Base-by-base conservation (phyloP, 2,113 vertebrate genomes). In the Recurvirostra avosetta region DNA sequence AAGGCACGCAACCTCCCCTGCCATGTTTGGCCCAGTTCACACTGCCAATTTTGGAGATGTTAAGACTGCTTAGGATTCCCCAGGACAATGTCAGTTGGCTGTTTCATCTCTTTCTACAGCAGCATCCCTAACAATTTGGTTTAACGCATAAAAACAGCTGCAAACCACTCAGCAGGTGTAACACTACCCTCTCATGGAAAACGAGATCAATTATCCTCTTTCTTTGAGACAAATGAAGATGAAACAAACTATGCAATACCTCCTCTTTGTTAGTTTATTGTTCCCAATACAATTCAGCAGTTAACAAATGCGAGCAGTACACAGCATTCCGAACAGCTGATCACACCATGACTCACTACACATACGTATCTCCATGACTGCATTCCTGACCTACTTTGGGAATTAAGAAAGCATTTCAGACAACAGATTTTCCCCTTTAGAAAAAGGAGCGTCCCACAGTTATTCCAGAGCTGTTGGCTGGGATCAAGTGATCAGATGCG, bases 321-420 rank as follows among this genome's bases (percentile, higher is more conserved):
- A 8, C 22, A 81, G 84, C 94, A 92, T 92, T 92, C 95, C 77
- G 88, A 68, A 26, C 45, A 93, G 70, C 72, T 92, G 92, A 88
- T 32, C 63, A 19, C 61, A 59, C 63, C 3, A 0, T 78, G 91
- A 92, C 72, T 94, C 86, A 15, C 53, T 43, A 16, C 82, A 55
- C 49, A 50, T 5, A 19, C 15, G 1, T 11, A 45, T 30, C 52
- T 50, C 67, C 8, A 1, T 4, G 50, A 11, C 82, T 38, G 55
- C 92, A 58, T 94, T 94, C 96, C 92, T 88, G 86, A 96, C 88
- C 94, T 96, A 75, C 90, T 96, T 81, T 74, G 76, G 96, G 83
- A 96, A 92, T 61, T 68, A 78, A 66, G 65, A 71, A 67, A 81
- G 23, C 17, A 34, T 63, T 86, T 55, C 79, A 74, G 83, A 36